phyloP scores from a whole-genome alignment of 2,113 vertebrate genomes.

The Verasper variegatus region DNA sequence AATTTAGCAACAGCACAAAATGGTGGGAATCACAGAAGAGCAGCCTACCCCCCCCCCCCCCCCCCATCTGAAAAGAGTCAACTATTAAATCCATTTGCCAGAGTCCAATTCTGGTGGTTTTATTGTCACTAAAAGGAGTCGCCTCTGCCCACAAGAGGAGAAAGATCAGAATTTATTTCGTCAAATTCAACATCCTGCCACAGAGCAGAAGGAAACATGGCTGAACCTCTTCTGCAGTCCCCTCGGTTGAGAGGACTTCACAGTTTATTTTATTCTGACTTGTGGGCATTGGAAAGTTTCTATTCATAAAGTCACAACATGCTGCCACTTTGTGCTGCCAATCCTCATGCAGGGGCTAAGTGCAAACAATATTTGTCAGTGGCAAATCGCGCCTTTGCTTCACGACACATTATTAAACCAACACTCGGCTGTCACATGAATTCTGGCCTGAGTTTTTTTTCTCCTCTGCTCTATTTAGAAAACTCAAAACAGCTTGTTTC shows the following conservation, averaged over 20 bases:
- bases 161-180: constrained; percentile 18
- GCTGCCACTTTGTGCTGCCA: not conserved
- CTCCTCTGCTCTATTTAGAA: no score
- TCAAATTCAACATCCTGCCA: constrained; percentile 35
- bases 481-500: not conserved
- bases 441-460: not conserved
- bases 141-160: not conserved
- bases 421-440: not conserved
- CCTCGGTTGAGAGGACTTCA: constrained; percentile 8
- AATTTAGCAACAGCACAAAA: not conserved
- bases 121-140: not conserved
- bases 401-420: not conserved
- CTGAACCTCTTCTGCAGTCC: constrained; percentile 32
- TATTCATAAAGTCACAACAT: constrained; percentile 9
- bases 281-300: not conserved
- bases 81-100: not conserved
- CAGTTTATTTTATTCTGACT: constrained; percentile 25
- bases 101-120: not conserved
- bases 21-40: not conserved
- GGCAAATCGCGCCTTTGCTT: not conserved
- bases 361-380: no score
- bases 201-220: constrained; percentile 31
- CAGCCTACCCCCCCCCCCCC: not conserved
- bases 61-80: no score
- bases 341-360: not conserved